phyloP scores from a whole-genome alignment of 2,113 vertebrate species.

The Misgurnus mizolepis region DNA sequence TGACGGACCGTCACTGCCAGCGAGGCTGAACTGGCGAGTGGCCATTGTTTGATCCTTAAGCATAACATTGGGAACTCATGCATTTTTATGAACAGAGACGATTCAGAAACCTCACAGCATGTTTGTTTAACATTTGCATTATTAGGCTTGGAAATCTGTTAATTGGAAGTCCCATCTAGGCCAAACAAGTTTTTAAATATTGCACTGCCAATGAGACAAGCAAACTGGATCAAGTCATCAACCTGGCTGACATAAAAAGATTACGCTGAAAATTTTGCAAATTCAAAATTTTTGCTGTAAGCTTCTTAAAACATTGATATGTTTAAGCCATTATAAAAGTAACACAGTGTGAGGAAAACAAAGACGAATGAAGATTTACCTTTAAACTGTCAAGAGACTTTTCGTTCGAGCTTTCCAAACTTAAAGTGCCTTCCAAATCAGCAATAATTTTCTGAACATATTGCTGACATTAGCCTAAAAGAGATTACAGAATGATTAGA shows the following conservation, averaged over 20 bases:
- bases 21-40: slow-evolving; percentile 1
- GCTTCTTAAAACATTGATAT: too few species aligned
- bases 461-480: slow-evolving; percentile 51
- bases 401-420: slow-evolving; percentile 24
- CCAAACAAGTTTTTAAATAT: not conserved
- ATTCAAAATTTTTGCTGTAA: too few species aligned
- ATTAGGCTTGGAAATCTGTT: slow-evolving; percentile 5
- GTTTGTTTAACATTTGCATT: slow-evolving; percentile 42
- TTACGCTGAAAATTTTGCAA: not conserved
- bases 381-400: slow-evolving; percentile 58
- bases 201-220: not conserved
- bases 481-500: slow-evolving; percentile 53
- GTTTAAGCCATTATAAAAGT: too few species aligned
- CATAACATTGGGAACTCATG: slow-evolving; percentile 28
- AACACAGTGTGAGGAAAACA: slow-evolving; percentile 59
- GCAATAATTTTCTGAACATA: slow-evolving; percentile 52
- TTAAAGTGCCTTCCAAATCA: slow-evolving; percentile 42
- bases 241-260: not conserved
- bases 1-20: not conserved
- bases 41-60: slow-evolving; percentile 38
- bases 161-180: slow-evolving; percentile 10
- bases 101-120: slow-evolving; percentile 25
- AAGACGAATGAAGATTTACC: slow-evolving; percentile 53
- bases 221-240: slow-evolving; percentile 4
- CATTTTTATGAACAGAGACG: slow-evolving; percentile 40